Base-by-base conservation (phyloP, 2,888 invertebrate species). In the Lysandra bellargus region DNA sequence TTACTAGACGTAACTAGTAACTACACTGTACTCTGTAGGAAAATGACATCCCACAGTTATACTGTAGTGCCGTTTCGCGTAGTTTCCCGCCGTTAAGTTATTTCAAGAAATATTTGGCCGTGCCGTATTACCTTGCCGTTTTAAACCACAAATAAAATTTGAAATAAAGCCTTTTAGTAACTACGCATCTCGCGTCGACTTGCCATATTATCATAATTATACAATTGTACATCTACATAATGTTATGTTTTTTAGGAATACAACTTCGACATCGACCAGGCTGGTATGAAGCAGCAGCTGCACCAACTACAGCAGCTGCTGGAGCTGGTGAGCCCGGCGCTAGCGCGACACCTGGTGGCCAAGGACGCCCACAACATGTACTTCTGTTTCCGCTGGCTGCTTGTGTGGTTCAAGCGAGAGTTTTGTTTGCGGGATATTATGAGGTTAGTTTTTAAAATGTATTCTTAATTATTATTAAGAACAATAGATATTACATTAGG, bases 371-470 rank as follows among this genome's bases (percentile, higher is more conserved):
- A 98, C 5, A 99, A 99, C 89, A 98, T 99, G 98, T 99, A 98
- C 92, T 99, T 99, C 93, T 99, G 99, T 90, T 99, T 99, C 94
- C 97, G 99, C 12, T 99, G 99, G 99, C 95, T 99, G 49, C 95
- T 99, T 14, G 98, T 99, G 9, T 96, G 98, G 92, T 99, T 99
- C 90, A 99, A 99, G 90, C 93, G 99, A 82, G 99, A 99, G 93
- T 98, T 99, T 88, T 96, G 96, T 37, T 97, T 98, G 81, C 95
- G 96, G 5, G 98, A 99, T 88, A 97, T 98, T 78, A 97, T 98
- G 96, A 96, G 97, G 95, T 82, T 72, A 9, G 44, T 80, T 40
- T 75, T 23, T 23, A 9, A 49, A 9, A 49, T 9, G 2, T 44
- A 23, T 23, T 23, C 33, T 37, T 37, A 37, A 37, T 37, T 33